Conservation (phyloP, 1,140 invertebrate species). For the Zaprionus lachaisei region DNA sequence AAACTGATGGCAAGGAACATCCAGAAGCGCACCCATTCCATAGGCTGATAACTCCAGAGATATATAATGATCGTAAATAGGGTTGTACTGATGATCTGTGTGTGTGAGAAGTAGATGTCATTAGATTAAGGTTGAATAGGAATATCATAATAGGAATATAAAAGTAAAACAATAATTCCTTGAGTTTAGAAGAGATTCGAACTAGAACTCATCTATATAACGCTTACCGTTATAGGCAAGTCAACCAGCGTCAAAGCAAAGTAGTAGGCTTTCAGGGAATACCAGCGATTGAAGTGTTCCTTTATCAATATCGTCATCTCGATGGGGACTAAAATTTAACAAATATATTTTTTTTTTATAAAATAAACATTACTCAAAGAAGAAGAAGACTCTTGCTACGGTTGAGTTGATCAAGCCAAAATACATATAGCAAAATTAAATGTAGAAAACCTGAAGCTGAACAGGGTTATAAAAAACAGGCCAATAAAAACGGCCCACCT, state of each 20-base stretch:
- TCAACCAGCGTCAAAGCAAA: constrained; percentile 94
- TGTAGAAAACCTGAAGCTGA: background rate
- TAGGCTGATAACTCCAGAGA: constrained; percentile 93
- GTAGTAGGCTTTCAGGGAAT: constrained; percentile 97
- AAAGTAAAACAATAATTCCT: too few species aligned
- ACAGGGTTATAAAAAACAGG: background rate
- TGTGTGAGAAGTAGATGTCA: background rate
- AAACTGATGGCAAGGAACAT: constrained; percentile 94
- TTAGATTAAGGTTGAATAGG: too few species aligned
- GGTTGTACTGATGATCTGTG: constrained; percentile 89
- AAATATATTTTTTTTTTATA: background rate
- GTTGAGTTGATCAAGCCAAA: background rate
- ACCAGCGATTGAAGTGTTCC: constrained; percentile 98
- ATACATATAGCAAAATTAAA: background rate
- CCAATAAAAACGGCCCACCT: background rate
- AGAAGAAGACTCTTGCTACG: background rate
- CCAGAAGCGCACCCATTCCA: constrained; percentile 89
- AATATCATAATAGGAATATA: too few species aligned
- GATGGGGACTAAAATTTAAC: constrained; percentile 89
- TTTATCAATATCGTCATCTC: constrained; percentile 96
- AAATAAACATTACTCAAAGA: background rate
- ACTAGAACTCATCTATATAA: background rate
- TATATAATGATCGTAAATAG: constrained; percentile 94
- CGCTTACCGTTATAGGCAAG: constrained; percentile 89
- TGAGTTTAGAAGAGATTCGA: too few species aligned